Base-by-base conservation (phyloP, 1,140 invertebrate species). In the Kradibia gibbosae region DNA sequence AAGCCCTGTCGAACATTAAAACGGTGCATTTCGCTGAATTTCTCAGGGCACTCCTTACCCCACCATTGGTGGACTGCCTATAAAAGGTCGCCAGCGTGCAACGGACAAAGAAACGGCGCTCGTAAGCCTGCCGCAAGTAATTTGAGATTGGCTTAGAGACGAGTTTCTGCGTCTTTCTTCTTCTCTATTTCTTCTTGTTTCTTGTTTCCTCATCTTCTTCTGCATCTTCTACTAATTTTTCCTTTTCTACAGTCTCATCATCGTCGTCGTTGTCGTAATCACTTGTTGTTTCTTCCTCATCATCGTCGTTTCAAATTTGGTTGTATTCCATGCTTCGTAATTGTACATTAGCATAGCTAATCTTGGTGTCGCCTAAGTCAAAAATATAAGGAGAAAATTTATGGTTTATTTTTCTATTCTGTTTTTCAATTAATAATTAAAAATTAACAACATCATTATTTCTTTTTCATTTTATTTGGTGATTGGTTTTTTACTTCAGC, bases 121-220 rank as follows among this genome's bases (percentile, higher is more conserved):
- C 80, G 74, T 78, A 78, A 60, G 62, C 74, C 45, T 78, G 80
- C 81, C 67, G 62, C 85, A 78, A 81, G 86, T 87, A 87, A 87
- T 87, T 87, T 87, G 86, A 87, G 86, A 87, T 87, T 86, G 71
- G 82, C 81, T 77, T 78, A 75, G 76, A 83, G 53, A 70, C 73
- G 34, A 28, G 60, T 42, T 25, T 75, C 60, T 45, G 45, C 67
- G 48, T 28, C 48, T 39, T 78, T 53, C 50, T 74, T 53, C 74
- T 78, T 13, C 55, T 72, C 73, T 76, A 20, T 15, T 11, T 82
- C 76, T n/a, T 72, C 45, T 55, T 36, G 10, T 4, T 50, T 7
- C 22, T 45, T 72, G 36, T 17, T 34, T 10, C 36, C 10, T 5
- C 39, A n/a, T 31, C 34, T 39, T 71, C 60, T n/a, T 22, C 13